Evolutionary conservation across 1,140 invertebrate genomes (phyloP).

Genomic region (Dryas iulia): DNA sequence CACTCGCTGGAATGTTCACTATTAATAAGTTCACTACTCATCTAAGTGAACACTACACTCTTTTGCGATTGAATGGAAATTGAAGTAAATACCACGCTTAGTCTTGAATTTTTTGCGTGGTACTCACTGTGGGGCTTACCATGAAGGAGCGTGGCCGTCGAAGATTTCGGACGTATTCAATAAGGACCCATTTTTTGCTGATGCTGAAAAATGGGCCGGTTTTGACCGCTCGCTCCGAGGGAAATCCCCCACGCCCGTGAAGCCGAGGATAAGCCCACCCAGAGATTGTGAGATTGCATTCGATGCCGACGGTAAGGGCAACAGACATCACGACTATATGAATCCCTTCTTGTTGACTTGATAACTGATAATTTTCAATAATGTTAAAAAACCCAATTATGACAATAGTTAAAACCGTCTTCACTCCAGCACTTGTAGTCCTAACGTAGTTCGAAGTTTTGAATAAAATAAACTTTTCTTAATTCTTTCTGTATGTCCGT

Average conservation of each 20-base stretch:
- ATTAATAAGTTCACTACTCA: slow-evolving; percentile 41
- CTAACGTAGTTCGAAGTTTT: slow-evolving; percentile 14
- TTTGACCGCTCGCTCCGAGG: slow-evolving; percentile 79
- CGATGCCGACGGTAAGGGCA: slow-evolving; percentile 85
- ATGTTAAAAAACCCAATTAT: slow-evolving; percentile 9
- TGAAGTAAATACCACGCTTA: slow-evolving; percentile 29
- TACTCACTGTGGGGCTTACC: slow-evolving; percentile 73
- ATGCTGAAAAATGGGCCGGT: slow-evolving; percentile 76
- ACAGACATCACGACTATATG: slow-evolving; percentile 63
- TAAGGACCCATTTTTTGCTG: slow-evolving; percentile 77
- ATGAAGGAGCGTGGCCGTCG: slow-evolving; percentile 71
- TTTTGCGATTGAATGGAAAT: slow-evolving; percentile 25
- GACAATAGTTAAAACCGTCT: slow-evolving; percentile 19
- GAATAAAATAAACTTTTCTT: not conserved
- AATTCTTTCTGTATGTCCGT: not conserved
- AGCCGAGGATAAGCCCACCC: slow-evolving; percentile 83
- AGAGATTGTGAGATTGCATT: slow-evolving; percentile 84
- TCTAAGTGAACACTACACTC: slow-evolving; percentile 65
- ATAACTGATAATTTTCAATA: not conserved
- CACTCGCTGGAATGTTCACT: slow-evolving; percentile 49
- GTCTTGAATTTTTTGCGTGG: slow-evolving; percentile 37
- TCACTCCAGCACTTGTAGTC: slow-evolving; percentile 31
- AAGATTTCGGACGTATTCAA: slow-evolving; percentile 70
- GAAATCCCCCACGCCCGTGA: slow-evolving; percentile 84
- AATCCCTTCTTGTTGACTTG: slow-evolving; percentile 43